A percentile compares a stretch with the other conserved stretches of the same genome.
Evolutionary conservation across 2,888 invertebrate species (phyloP).

Genomic region (Troides oblongomaculatus): DNA sequence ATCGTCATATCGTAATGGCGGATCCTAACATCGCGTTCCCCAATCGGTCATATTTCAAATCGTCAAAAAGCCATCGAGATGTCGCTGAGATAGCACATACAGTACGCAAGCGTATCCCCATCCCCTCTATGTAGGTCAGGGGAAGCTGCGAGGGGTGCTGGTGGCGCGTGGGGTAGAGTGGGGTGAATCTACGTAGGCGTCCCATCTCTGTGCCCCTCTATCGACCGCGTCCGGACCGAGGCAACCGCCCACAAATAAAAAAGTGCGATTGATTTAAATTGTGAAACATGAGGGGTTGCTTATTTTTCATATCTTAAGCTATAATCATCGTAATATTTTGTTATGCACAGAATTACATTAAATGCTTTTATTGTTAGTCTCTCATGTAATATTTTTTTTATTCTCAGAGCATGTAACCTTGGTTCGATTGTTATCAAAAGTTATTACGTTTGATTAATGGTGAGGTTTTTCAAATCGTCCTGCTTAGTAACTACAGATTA

Average conservation of each 20-base stretch:
- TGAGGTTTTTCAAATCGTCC: too few species aligned
- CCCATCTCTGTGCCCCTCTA: slow-evolving; percentile 54
- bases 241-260: slow-evolving; percentile 48
- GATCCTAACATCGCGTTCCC: slow-evolving; percentile 1
- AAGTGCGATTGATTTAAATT: slow-evolving; percentile 37
- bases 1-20: slow-evolving; percentile 1
- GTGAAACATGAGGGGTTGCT: slow-evolving; percentile 1
- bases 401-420: not conserved
- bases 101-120: slow-evolving; percentile 48
- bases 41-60: slow-evolving; percentile 29
- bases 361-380: not conserved
- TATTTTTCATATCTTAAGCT: not conserved
- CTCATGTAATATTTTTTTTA: not conserved
- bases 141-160: slow-evolving; percentile 54
- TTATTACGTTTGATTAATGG: too few species aligned
- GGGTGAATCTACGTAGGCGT: slow-evolving; percentile 46
- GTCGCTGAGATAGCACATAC: slow-evolving; percentile 34
- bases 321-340: not conserved
- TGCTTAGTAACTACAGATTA: too few species aligned
- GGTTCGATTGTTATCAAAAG: not conserved
- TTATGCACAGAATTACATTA: not conserved
- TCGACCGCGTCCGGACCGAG: slow-evolving; percentile 53
- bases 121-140: slow-evolving; percentile 63
- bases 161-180: slow-evolving; percentile 35
- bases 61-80: slow-evolving; percentile 20